Conservation (phyloP, 2,113 vertebrate genomes). For the Pontoporia blainvillei region DNA sequence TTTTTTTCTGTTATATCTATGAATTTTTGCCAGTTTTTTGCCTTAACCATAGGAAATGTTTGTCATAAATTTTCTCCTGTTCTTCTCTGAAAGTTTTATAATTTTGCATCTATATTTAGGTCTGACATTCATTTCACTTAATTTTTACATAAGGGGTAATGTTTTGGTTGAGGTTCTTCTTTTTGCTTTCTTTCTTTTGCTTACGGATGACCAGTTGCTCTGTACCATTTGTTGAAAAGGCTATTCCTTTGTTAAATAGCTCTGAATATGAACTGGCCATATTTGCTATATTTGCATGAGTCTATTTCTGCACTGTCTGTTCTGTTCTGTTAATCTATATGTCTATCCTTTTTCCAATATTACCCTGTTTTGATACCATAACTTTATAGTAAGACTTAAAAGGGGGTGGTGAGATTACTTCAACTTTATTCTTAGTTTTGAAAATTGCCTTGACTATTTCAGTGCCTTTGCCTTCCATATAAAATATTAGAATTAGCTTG, state of each 20-base stretch:
- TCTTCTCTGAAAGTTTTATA: not conserved
- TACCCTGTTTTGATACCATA: not conserved
- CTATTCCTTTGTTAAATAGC: not conserved
- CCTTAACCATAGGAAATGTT: not conserved
- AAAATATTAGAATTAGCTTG: not conserved
- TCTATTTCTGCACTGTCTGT: not conserved
- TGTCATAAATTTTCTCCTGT: not conserved
- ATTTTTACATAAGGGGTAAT: not conserved
- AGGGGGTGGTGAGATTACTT: not conserved
- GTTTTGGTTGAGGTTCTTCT: not conserved
- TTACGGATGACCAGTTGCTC: not conserved
- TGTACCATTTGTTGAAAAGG: not conserved
- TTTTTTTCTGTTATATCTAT: not conserved
- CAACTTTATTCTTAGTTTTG: not conserved
- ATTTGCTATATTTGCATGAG: not conserved
- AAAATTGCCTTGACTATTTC: not conserved
- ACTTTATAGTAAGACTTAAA: not conserved
- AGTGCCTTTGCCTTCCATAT: not conserved
- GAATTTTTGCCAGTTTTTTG: not conserved
- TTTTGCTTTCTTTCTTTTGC: not conserved
- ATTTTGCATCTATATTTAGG: not conserved
- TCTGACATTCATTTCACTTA: conserved; percentile 2
- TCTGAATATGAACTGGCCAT: not conserved
- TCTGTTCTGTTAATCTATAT: not conserved
- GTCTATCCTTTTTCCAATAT: not conserved